Base-by-base conservation (phyloP, 2,888 invertebrate species). In the Limnephilus rhombicus region DNA sequence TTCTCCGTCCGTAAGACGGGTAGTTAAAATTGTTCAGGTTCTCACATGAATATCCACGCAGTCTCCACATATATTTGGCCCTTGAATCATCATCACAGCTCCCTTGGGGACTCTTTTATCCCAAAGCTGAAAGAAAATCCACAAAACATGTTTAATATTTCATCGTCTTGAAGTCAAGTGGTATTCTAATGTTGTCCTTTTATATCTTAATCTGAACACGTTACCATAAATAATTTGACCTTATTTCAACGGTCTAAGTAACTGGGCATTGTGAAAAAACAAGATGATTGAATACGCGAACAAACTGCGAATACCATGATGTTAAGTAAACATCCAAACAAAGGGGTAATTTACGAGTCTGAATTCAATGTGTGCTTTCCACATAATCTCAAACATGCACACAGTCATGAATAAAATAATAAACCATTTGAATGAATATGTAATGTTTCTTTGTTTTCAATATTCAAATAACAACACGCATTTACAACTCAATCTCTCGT, bases 41-140 rank as follows among this genome's bases (percentile, higher is more conserved):
- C 95, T 95, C 94, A 97, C 97, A 94, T 95, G 96, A 18, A 97
- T 94, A 94, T 97, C 97, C 82, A 97, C 96, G 53, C 96, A 96
- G 92, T 97, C 96, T 90, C 96, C 96, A 94, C 96, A 96, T 93
- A 97, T 95, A 93, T 96, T 95, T 15, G 97, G 96, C 4, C 97
- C 97, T 94, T 96, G 95, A 91, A 97, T 96, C 1, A 96, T 96
- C 94, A 96, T 95, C 18, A 96, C 95, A 92, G 96, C 96, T 3
- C 97, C 97, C 11, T 95, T 94, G 89, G 95, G 94, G 90, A 96
- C 95, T 93, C 97, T 95, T 29, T 95, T 94, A 94, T 97, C 97
- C 97, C 97, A 97, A 91, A 97, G 95, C 97, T 97, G 94, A 88
- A 93, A 87, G 24, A n/a, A 45, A 86, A 18, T 9, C 31, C 13